Evolutionary conservation across 1,140 invertebrate species (phyloP), one percentile per base, ranked within the genome.

Genomic region (Phocides pigmalion): DNA sequence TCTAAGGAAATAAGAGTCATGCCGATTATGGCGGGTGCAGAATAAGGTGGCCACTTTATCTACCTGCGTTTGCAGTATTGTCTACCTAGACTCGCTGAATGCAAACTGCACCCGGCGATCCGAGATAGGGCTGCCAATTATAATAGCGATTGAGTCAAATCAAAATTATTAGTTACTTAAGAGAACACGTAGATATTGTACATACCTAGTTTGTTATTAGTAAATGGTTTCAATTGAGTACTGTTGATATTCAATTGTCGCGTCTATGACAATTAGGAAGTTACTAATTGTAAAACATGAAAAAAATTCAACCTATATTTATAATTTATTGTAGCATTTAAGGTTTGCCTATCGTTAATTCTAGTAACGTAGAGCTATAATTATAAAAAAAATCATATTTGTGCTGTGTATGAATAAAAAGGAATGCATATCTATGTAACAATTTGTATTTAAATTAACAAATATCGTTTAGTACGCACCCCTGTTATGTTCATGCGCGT

Each of bases 41-140:
- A 75, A 54, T 14, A 68, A 68, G 68, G 50, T 70, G 70, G 70
- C 66, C 67, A 41, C 63, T 65, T 72, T 67, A 74, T 84, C 84
- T 89, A 90, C 87, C 85, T 90, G 87, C 85, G 84, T 76, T 84
- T 78, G 73, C 66, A 77, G 75, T 75, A 87, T 90, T 90, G 87
- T 90, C 85, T 90, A 90, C 77, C 67, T 68, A 70, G 42, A 49
- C 54, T 70, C 56, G 64, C 64, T 86, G 74, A 85, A 81, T 79
- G 83, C 77, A 77, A 85, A 83, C 81, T 83, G 76, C 76, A 75
- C 85, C 87, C 85, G 84, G 85, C 87, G 50, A 73, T 77, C 67
- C 70, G 39, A 37, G 46, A 66, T 74, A 89, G 84, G 84, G 87
- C 75, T 87, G 84, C 35, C 78, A 56, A 82, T 70, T 67, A 59